These are phyloP conservation scores for Cranoglanis bouderius DNA, from an alignment of 2,113 vertebrate genomes.

Conservation along the genomic window DNA sequence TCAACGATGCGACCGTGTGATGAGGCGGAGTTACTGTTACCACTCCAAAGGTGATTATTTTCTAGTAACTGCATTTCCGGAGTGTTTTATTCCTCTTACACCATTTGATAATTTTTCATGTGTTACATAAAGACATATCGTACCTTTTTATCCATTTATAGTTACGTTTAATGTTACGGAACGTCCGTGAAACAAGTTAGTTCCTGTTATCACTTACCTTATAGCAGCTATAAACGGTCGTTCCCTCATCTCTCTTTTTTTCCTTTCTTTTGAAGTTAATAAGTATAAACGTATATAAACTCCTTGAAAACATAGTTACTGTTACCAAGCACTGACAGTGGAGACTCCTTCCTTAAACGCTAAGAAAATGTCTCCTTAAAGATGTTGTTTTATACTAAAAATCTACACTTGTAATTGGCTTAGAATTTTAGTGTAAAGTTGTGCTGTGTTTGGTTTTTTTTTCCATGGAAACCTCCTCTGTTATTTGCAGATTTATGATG, in stretches of 20 bases:
- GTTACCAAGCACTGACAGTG: neutral
- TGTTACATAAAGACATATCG: neutral
- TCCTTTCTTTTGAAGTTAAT: neutral
- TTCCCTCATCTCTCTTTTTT: no score
- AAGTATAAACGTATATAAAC: neutral
- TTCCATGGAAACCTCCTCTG: conserved; percentile 17
- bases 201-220: neutral
- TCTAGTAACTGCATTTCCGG: no score
- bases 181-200: neutral
- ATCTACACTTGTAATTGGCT: neutral
- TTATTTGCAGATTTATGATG: conserved; percentile 36
- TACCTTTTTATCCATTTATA: neutral
- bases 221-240: neutral
- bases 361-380: neutral
- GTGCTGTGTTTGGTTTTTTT: neutral
- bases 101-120: neutral
- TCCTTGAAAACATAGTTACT: no score
- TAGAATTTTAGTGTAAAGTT: neutral
- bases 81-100: neutral
- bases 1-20: neutral
- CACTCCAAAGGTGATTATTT: no score
- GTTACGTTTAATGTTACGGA: neutral
- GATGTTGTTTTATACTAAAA: neutral
- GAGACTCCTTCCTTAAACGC: neutral
- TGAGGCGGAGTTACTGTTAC: neutral